Conservation (phyloP, 1,140 invertebrate species). For the Oscheius sp. region DNA sequence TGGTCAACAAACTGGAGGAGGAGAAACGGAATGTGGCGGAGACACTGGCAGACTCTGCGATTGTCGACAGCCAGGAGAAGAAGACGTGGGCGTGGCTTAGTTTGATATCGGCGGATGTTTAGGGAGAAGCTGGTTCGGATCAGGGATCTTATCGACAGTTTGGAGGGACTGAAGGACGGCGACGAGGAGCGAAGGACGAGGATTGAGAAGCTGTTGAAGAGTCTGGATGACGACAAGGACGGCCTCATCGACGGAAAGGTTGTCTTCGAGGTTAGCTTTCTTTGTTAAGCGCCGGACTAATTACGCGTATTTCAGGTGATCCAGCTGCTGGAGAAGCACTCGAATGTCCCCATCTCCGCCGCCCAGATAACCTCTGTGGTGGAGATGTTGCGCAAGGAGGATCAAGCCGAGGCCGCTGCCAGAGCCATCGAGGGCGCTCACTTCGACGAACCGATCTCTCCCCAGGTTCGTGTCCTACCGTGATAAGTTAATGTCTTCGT, state of each 20-base stretch:
- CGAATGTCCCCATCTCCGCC: slow-evolving; percentile 36
- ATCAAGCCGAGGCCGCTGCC: slow-evolving; percentile 4
- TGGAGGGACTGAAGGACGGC: slow-evolving; percentile 31
- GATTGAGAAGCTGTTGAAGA: slow-evolving; percentile 35
- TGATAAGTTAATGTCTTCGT: too few species aligned
- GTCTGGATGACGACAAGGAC: slow-evolving; percentile 44
- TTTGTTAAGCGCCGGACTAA: too few species aligned
- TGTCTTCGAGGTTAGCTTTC: slow-evolving; percentile 34
- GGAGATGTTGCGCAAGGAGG: slow-evolving; percentile 34
- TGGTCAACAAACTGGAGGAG: slow-evolving; percentile 45
- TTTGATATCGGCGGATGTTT: not conserved
- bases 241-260: slow-evolving; percentile 41
- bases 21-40: slow-evolving; percentile 40
- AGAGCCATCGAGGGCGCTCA: not conserved
- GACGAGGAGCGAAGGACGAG: slow-evolving; percentile 8
- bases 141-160: slow-evolving; percentile 37
- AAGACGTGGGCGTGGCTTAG: slow-evolving; percentile 33
- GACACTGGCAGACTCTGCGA: slow-evolving; percentile 34
- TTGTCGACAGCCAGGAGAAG: slow-evolving; percentile 28
- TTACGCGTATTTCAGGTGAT: slow-evolving; percentile 35
- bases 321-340: slow-evolving; percentile 42
- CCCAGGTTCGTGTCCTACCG: too few species aligned
- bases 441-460: not conserved
- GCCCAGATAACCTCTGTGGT: slow-evolving; percentile 41
- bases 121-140: slow-evolving; percentile 40